Base-by-base conservation (phyloP, 1,140 invertebrate genomes). In the Drosophila sturtevanti region DNA sequence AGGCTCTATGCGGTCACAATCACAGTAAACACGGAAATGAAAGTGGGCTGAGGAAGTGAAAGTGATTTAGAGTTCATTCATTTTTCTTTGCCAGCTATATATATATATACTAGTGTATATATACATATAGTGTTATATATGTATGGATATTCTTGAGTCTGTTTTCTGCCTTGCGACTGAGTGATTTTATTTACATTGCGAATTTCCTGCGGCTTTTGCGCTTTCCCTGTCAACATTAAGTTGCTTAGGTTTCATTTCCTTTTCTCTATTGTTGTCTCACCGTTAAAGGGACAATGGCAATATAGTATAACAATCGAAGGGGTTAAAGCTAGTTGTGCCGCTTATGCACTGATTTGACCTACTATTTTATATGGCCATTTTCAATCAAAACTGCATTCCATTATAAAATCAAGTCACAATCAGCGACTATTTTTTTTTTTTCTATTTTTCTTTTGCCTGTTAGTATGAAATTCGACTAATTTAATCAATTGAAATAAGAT, bases 401-500 rank as follows among this genome's bases (percentile, higher is more conserved):
- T 35, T 10, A 38, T 38, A n/a, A n/a, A 48, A 44, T 41, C 12
- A 41, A 41, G 16, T 16, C 16, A 38, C 4, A 38, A 14, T 14
- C 4, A 38, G 35, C 10, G 9, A 3, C 2, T 31, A 0, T 6
- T 7, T 6, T 31, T 31, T 41, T 7, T 41, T 2, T 16, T 3
- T 14, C 41, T 10, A 31, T 44, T 51, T 27, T 21, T 51, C 48
- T n/a, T 14, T 44, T 60, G 0, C 35, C 44, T 18, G 54, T 54
- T 67, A 58, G 59, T 48, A 58, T 22, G 58, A 54, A 72, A 73
- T 89, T 79, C 68, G 63, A 78, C 82, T 89, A 86, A 86, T 87
- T 87, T 89, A 69, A 87, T 89, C 67, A 87, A 87, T 79, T 73
- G 65, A 77, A 84, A 84, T 87, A 79, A 89, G 81, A 87, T 81